Base-by-base conservation (phyloP, 2,888 invertebrate species). In the Acleris laterana region DNA sequence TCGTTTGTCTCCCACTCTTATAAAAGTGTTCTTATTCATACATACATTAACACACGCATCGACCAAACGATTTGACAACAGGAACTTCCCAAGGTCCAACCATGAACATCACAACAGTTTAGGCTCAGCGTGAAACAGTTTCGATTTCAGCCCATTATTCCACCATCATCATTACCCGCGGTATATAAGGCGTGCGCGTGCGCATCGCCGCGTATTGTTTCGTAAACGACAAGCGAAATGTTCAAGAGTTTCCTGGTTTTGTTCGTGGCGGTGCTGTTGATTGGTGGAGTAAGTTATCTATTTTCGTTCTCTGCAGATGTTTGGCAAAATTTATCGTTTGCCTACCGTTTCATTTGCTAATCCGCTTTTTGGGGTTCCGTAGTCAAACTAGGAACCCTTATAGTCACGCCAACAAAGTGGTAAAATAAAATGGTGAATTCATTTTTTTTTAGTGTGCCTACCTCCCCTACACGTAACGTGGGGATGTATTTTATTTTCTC, bases 171-270 rank as follows among this genome's bases (percentile, higher is more conserved):
- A 55, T 55, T 55, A 46, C 17, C 6, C 20, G 32, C 38, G 25
- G 25, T 57, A 57, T 57, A 57, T 46, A 57, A 57, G 46, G 46
- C 11, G 25, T 22, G 22, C 57, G 57, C n/a, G 2, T 6, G 46
- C 46, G 57, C 56, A 44, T 2, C 0, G 2, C n/a, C 5, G 5
- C 46, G 25, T 44, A 25, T 46, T 44, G 46, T 57, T 57, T 46
- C 5, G 1, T 11, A 25, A 46, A 57, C 44, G 25, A 11, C 16
- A 6, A 65, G n/a, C 60, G 50, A 50, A n/a, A 65, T 65, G 65
- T 65, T 61, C 60, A 65, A 65, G 60, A 50, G 50, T 32, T 65
- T 61, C 44, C 7, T 61, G 49, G 65, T 65, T 20, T 17, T 65
- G 28, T 65, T 65, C 22, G 49, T 65, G 11, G 65, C 65, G 44